Percentiles rank a stretch among this genome's conserved stretches.
Conservation (phyloP, 2,888 invertebrate species). For the Pollenia amentaria region DNA sequence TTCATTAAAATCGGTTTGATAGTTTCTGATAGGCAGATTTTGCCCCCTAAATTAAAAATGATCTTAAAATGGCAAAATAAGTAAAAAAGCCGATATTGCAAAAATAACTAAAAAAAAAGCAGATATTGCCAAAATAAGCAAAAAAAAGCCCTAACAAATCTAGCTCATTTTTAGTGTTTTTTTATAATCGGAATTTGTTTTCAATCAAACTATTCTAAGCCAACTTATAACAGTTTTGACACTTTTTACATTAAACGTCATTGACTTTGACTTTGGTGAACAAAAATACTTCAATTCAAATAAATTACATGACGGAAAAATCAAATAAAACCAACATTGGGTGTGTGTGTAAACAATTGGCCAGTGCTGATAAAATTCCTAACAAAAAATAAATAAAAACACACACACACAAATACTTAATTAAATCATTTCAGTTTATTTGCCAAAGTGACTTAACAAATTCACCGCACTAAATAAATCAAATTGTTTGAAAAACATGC, state of each 20-base stretch:
- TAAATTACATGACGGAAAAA: slow-evolving; percentile 32
- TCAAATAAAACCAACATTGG: slow-evolving; percentile 21
- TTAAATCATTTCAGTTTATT: slow-evolving; percentile 66
- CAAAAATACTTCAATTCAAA: slow-evolving; percentile 1
- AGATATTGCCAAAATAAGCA: no score
- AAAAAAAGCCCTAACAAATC: no score
- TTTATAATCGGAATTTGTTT: no score
- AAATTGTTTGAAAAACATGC: background rate
- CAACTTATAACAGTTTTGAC: slow-evolving; percentile 16
- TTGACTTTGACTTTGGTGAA: slow-evolving; percentile 51
- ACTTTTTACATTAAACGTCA: slow-evolving; percentile 18
- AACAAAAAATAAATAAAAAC: background rate
- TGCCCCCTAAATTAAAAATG: no score
- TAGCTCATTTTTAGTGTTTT: no score
- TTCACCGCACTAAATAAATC: slow-evolving; percentile 28
- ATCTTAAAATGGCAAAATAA: no score
- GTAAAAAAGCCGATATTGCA: no score
- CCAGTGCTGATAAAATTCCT: slow-evolving; percentile 9
- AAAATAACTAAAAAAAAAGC: no score
- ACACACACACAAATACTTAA: slow-evolving; percentile 24
- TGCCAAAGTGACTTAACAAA: slow-evolving; percentile 64
- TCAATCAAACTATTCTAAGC: background rate
- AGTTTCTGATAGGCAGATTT: no score
- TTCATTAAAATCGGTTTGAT: no score
- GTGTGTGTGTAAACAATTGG: slow-evolving; percentile 15